phyloP scores from a whole-genome alignment of 2,797 vertebrate species.

The Champsocephalus gunnari region DNA sequence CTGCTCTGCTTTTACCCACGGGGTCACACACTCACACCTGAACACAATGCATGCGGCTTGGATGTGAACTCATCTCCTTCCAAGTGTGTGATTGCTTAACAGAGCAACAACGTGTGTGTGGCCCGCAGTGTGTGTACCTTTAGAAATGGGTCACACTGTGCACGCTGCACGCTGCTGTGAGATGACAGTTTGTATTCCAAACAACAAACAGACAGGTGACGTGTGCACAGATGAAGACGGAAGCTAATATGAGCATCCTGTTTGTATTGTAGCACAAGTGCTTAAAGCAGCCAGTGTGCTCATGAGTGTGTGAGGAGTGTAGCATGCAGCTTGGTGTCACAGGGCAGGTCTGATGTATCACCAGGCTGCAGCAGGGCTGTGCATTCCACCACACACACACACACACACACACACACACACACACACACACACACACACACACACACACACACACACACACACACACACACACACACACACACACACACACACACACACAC shows the following conservation, averaged over 20 bases:
- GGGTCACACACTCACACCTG: slow-evolving; percentile 3
- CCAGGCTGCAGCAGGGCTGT: slow-evolving; percentile 48
- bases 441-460: slow-evolving; percentile 25
- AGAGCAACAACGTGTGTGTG: slow-evolving; percentile 15
- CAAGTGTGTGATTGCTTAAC: slow-evolving; percentile 19
- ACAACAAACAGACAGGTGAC: neutral
- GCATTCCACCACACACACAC: slow-evolving; percentile 51
- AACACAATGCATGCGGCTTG: neutral
- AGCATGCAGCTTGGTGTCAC: slow-evolving; percentile 20
- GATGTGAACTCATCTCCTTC: slow-evolving; percentile 18
- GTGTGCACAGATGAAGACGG: neutral
- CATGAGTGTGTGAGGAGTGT: neutral
- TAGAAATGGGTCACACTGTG: slow-evolving; percentile 41
- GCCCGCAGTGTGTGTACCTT: slow-evolving; percentile 26
- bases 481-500: slow-evolving; percentile 37
- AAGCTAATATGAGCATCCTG: slow-evolving; percentile 20
- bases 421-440: slow-evolving; percentile 34
- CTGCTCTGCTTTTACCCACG: slow-evolving; percentile 2
- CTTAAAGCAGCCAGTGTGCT: neutral
- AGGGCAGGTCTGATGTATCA: slow-evolving; percentile 56
- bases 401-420: slow-evolving; percentile 29
- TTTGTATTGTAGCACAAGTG: slow-evolving; percentile 9
- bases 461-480: slow-evolving; percentile 26
- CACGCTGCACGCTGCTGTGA: slow-evolving; percentile 21
- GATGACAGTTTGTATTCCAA: neutral